A percentile compares a stretch with the other conserved stretches of the same genome.
Conservation (phyloP, 2,888 invertebrate genomes). For the Sarcophaga caerulescens region DNA sequence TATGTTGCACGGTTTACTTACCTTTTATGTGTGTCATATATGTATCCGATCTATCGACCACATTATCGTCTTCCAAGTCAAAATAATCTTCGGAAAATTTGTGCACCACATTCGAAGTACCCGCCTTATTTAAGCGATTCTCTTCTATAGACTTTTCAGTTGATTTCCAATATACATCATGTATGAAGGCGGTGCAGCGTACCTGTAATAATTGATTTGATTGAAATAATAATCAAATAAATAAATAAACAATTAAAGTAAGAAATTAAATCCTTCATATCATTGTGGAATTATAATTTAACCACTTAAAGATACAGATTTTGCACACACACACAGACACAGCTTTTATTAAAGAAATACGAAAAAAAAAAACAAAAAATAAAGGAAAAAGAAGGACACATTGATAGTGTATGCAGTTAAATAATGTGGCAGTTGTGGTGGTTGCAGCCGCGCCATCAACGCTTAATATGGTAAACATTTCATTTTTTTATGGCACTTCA, state of each 20-base stretch:
- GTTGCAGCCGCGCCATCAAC: constrained; percentile 24
- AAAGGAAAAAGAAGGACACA: constrained; percentile 45
- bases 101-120: constrained; percentile 73
- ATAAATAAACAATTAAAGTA: constrained; percentile 26
- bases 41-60: constrained; percentile 76
- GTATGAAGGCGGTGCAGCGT: constrained; percentile 85
- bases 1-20: constrained; percentile 55
- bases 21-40: constrained; percentile 77
- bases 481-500: constrained; percentile 55
- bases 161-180: constrained; percentile 85
- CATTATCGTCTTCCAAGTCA: constrained; percentile 75
- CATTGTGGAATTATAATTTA: constrained; percentile 34
- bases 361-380: constrained; percentile 15
- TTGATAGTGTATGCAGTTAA: constrained; percentile 43
- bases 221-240: no score
- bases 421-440: constrained; percentile 40
- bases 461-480: constrained; percentile 61
- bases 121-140: constrained; percentile 74
- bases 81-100: constrained; percentile 75
- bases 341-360: no score
- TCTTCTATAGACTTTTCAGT: constrained; percentile 85
- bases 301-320: constrained; percentile 50
- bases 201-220: constrained; percentile 77
- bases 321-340: constrained; percentile 7
- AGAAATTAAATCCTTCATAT: no score